Evolutionary conservation across 2,113 vertebrate species (phyloP), one percentile per base, ranked within the genome.

Genomic region (Cavia porcellus): DNA sequence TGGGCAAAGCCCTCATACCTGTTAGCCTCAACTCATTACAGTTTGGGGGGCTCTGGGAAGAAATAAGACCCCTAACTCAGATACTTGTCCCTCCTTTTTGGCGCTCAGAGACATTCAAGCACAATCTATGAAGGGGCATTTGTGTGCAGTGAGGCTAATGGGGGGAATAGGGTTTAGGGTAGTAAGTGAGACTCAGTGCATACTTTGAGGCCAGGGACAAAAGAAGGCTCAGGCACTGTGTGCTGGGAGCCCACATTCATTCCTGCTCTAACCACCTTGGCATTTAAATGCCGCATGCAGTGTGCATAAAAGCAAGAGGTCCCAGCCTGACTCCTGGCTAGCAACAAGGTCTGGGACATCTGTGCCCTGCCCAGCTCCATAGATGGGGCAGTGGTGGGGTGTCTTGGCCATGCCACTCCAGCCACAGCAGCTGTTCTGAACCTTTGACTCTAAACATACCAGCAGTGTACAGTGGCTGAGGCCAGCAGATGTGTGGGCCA

Each of bases 211-310:
- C 4, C 47, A 0, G 15, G 19, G 42, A 45, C 35, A 28, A 74
- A 14, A 0, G 6, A 59, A 55, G 50, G 45, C 28, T 86, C 15
- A 4, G 47, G 32, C 2, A 3, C 17, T 5, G 4, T 0, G 25
- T 1, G 1, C 8, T 2, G 8, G 0, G 4, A 50, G 30, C 38
- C 64, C 4, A 92, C 7, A 9, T 4, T 3, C 6, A 32, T 5
- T 47, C 86, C 59, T 3, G 19, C 42, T 10, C 35, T 35, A 8
- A 13, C 14, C 19, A 14, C 61, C 50, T 42, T 6, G 62, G 28
- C 62, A 45, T 10, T 22, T 24, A 47, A n/a, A 32, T 35, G 30
- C 68, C 20, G 8, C 72, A 10, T 25, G 38, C 38, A 68, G 38
- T 75, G 32, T 32, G 3, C 64, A 85, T 32, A 45, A 28, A 52